These are phyloP conservation scores for Globodera rostochiensis DNA, from an alignment of 1,140 invertebrate species.

Conservation along the genomic window DNA sequence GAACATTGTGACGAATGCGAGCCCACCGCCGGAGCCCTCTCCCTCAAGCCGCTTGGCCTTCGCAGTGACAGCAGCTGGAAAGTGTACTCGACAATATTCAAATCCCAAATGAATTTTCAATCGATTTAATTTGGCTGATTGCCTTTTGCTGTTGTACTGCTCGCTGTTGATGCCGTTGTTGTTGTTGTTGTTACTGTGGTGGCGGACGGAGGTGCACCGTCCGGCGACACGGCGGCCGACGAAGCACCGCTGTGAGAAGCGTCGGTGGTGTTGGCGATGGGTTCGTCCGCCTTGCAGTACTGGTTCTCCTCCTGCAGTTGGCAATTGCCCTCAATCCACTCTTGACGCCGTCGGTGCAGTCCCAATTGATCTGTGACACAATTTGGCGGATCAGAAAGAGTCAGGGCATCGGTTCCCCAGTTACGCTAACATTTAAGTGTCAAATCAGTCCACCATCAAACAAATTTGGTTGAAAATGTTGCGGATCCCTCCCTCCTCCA, in stretches of 20 bases:
- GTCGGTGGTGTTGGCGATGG: constrained; percentile 15
- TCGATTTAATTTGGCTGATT: background rate
- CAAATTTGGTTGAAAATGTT: constrained; percentile 23
- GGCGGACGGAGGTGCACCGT: background rate
- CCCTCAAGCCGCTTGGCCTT: constrained; percentile 4
- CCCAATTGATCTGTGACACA: constrained; percentile 57
- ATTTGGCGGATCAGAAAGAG: constrained; percentile 67
- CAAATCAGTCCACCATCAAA: constrained; percentile 6
- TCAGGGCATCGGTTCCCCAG: background rate
- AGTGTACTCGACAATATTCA: no score
- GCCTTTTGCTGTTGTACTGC: background rate
- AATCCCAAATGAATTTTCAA: no score
- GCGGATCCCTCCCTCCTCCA: background rate
- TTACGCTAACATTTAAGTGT: no score
- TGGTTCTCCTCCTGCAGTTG: constrained; percentile 65
- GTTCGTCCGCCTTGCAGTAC: constrained; percentile 33
- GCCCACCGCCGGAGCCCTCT: constrained; percentile 64
- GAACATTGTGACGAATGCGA: constrained; percentile 75
- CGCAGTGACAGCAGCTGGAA: background rate
- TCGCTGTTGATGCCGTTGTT: background rate
- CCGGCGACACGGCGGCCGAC: background rate
- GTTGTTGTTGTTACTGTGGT: constrained; percentile 21
- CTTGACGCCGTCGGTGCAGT: constrained; percentile 83
- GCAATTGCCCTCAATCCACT: constrained; percentile 81
- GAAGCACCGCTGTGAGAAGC: background rate